Percentiles rank a stretch among this genome's conserved stretches.
phyloP scores from a whole-genome alignment of 2,113 vertebrate genomes.

The Entosphenus tridentatus region DNA sequence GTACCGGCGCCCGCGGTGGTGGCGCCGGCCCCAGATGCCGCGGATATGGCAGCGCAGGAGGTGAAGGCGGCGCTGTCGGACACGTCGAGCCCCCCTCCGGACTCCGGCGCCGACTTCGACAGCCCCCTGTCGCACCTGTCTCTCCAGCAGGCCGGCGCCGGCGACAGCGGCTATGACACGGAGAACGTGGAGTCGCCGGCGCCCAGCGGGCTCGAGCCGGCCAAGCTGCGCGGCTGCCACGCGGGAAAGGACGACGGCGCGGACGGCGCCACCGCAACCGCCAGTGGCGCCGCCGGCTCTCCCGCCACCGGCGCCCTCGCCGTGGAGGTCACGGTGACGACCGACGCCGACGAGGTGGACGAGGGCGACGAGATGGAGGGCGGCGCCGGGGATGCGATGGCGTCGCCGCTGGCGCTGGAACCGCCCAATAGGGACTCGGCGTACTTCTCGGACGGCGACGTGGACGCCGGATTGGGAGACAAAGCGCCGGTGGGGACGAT shows the following conservation, averaged over 20 bases:
- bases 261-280: too few species aligned
- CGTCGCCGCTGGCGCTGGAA: neutral
- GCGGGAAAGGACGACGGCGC: neutral
- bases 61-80: neutral
- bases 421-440: constrained; percentile 71
- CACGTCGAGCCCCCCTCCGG: neutral
- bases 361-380: neutral
- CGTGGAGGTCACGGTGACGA: neutral
- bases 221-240: neutral
- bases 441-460: constrained; percentile 76
- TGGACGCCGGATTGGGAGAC: constrained; percentile 21
- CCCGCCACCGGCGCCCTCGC: neutral
- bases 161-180: constrained; percentile 84
- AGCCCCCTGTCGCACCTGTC: constrained; percentile 14
- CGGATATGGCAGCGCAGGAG: neutral
- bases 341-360: neutral
- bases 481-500: too few species aligned
- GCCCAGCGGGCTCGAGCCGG: constrained; percentile 13
- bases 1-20: too few species aligned
- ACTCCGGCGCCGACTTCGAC: neutral
- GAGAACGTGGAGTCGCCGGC: constrained; percentile 86
- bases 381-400: neutral
- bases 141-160: constrained; percentile 38
- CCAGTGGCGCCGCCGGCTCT: too few species aligned
- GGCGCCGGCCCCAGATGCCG: too few species aligned